A percentile compares a stretch with the other conserved stretches of the same genome.
Conservation (phyloP, 2,113 vertebrate species). For the Megalops atlanticus region DNA sequence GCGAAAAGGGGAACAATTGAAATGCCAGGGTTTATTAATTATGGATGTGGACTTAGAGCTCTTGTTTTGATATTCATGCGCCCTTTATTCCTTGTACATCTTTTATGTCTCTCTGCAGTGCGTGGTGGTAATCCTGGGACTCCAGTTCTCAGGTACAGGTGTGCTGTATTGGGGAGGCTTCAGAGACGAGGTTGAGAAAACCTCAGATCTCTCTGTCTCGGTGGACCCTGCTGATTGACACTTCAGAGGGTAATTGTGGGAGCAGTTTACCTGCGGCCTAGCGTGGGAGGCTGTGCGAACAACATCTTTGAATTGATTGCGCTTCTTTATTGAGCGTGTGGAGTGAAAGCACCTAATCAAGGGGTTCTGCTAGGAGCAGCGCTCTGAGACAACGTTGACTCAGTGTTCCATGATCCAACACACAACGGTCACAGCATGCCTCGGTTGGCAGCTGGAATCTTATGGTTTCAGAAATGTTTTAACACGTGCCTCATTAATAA, state of each 20-base stretch:
- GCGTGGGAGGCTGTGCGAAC: neutral
- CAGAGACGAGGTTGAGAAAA: neutral
- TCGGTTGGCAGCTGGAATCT: too few species aligned
- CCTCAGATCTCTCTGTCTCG: conserved; percentile 2
- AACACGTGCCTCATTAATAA: neutral
- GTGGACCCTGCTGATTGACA: neutral
- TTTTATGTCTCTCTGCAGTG: neutral
- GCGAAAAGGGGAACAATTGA: neutral
- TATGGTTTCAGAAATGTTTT: too few species aligned
- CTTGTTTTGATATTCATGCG: neutral
- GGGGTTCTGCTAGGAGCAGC: neutral
- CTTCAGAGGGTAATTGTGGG: neutral
- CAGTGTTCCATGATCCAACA: neutral
- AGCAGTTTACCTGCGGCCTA: neutral
- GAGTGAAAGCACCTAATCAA: neutral
- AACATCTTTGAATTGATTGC: neutral
- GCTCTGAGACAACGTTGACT: neutral
- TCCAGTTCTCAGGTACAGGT: neutral
- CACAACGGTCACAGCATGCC: neutral
- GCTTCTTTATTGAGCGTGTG: neutral
- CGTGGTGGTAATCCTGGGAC: neutral
- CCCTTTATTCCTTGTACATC: neutral
- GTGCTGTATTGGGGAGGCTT: neutral
- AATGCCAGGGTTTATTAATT: conserved; percentile 4
- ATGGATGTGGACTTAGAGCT: neutral